phyloP scores from a whole-genome alignment of 64 coral and sea anemone species.

The Orbicella faveolata region DNA sequence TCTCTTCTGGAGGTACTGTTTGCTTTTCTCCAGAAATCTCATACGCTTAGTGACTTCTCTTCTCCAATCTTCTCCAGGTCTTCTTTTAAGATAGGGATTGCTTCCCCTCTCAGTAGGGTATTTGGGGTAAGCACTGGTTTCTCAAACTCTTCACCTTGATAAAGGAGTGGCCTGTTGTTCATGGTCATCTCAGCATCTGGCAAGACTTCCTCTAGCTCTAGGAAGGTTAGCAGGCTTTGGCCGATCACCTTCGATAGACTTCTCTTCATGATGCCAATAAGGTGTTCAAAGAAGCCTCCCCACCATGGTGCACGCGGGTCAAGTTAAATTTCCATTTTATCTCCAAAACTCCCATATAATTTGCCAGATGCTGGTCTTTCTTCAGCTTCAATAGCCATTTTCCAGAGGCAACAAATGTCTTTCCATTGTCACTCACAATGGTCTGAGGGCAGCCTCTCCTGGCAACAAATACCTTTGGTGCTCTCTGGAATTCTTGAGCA shows the following conservation, averaged over 20 bases:
- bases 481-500: slow-evolving; percentile 34
- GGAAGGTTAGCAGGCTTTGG: neutral
- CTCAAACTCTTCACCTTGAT: neutral
- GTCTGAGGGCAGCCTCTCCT: slow-evolving; percentile 35
- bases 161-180: neutral
- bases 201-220: slow-evolving; percentile 2
- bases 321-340: neutral
- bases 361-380: neutral
- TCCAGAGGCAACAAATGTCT: slow-evolving; percentile 51
- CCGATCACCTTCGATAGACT: neutral
- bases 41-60: slow-evolving; percentile 34
- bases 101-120: neutral
- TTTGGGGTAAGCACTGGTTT: neutral
- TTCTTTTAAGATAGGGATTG: slow-evolving; percentile 1
- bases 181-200: neutral
- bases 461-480: slow-evolving; percentile 52
- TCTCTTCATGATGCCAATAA: slow-evolving; percentile 8
- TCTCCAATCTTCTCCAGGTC: slow-evolving; percentile 47
- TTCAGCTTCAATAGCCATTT: slow-evolving; percentile 40
- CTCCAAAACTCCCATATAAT: neutral
- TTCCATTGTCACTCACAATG: slow-evolving; percentile 48
- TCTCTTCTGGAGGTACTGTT: slow-evolving; percentile 23
- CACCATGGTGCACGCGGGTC: neutral
- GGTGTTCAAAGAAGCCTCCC: slow-evolving; percentile 13
- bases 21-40: slow-evolving; percentile 43